Evolutionary conservation across 2,888 invertebrate genomes (phyloP), one percentile per base, ranked within the genome.

Genomic region (Gymnocheta viridis): DNA sequence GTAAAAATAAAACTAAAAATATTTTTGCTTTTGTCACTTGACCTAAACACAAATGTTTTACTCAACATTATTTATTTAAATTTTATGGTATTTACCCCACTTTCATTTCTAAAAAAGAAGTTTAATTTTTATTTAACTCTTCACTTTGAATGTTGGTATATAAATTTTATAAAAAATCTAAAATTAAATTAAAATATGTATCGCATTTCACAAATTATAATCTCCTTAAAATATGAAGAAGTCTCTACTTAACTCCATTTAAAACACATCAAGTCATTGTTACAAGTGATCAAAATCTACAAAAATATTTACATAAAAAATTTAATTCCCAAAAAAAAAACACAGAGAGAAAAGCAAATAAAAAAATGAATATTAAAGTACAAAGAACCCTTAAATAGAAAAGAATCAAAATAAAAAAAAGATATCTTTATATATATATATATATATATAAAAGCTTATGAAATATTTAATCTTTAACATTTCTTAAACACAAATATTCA

Each of bases 401-500:
- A 24, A 22, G 2, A 24, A 51, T 51, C 22, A 14, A 38, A 51
- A 14, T 22, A 24, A 24, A 51, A 24, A 29, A 17, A 17, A 29
- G n/a, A n/a, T n/a, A n/a, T n/a, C n/a, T n/a, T n/a, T n/a, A n/a
- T n/a, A n/a, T n/a, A n/a, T n/a, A n/a, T n/a, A n/a, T n/a, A n/a
- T n/a, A n/a, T n/a, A n/a, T n/a, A 56, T 3, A 17, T 29, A 29
- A 32, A 32, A 10, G 24, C 10, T 32, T 56, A 17, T 17, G 29
- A 56, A 56, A 56, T 56, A 7, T 32, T 56, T 56, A 58, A 56
- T 56, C 54, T 56, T 29, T 29, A 56, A 56, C 10, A 58, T 51
- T 58, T 41, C 19, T 22, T 38, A 19, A 54, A 27, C 27, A 7
- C 22, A 70, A 79, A 67, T 41, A 76, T 70, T 80, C 66, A 47